phyloP scores from a whole-genome alignment of 64 coral and sea anemone genomes.

The Pocillopora damicornis region DNA sequence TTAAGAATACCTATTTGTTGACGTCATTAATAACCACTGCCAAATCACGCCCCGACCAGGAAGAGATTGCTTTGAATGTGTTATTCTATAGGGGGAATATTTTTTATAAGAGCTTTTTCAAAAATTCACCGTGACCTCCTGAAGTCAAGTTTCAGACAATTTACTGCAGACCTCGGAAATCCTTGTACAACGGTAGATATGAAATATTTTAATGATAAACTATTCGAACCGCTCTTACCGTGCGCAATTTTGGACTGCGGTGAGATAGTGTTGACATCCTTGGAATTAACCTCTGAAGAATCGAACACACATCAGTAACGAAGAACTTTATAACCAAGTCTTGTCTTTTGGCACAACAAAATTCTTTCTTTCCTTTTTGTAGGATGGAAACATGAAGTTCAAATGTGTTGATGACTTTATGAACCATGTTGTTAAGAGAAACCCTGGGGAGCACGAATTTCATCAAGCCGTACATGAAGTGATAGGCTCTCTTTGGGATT shows the following conservation, averaged over 20 bases:
- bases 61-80: not conserved
- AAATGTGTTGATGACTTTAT: conserved; percentile 69
- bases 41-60: not conserved
- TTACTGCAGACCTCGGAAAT: not conserved
- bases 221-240: not conserved
- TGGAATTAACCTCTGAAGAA: too few species aligned
- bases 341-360: not conserved
- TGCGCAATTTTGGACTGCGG: too few species aligned
- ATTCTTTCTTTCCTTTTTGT: not conserved
- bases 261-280: too few species aligned
- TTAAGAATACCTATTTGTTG: not conserved
- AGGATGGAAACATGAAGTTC: conserved; percentile 39
- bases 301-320: too few species aligned
- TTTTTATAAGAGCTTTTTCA: not conserved
- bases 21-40: not conserved
- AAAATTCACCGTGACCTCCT: not conserved
- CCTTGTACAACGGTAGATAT: not conserved
- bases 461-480: conserved; percentile 91
- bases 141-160: not conserved
- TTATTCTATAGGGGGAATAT: not conserved
- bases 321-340: too few species aligned
- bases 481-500: conserved; percentile 67
- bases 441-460: conserved; percentile 77
- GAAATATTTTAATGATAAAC: not conserved
- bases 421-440: conserved; percentile 52